Evolutionary conservation across 1,140 invertebrate genomes (phyloP).

Genomic region (Neodiprion virginianus): DNA sequence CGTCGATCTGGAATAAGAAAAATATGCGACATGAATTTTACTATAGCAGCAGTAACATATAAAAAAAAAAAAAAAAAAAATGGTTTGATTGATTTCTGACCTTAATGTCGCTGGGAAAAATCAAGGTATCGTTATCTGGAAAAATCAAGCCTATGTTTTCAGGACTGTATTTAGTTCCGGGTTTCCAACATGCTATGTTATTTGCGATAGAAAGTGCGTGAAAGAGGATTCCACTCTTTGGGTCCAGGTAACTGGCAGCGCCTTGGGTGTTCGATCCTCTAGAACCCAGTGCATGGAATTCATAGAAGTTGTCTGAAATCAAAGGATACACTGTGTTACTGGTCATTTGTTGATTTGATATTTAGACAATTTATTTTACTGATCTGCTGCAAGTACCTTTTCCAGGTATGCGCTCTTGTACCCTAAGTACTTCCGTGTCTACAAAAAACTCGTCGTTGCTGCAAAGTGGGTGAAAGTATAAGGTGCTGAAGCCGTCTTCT

Average conservation of each 20-base stretch:
- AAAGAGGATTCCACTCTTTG: slow-evolving; percentile 74
- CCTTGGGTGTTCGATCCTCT: slow-evolving; percentile 76
- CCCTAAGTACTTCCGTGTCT: slow-evolving; percentile 69
- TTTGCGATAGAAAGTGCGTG: slow-evolving; percentile 80
- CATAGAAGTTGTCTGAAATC: slow-evolving; percentile 63
- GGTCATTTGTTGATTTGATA: neutral
- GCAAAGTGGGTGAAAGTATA: slow-evolving; percentile 80
- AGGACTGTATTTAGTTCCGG: slow-evolving; percentile 68
- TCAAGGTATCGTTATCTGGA: slow-evolving; percentile 73
- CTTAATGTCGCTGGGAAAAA: slow-evolving; percentile 81
- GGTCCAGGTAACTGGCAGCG: slow-evolving; percentile 76
- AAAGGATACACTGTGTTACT: neutral
- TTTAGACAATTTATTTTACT: neutral
- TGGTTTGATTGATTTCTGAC: slow-evolving; percentile 48
- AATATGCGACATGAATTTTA: no score
- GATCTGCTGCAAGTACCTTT: slow-evolving; percentile 38
- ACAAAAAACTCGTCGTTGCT: slow-evolving; percentile 77
- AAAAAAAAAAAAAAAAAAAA: no score
- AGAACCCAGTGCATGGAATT: slow-evolving; percentile 73
- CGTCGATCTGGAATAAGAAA: slow-evolving; percentile 56
- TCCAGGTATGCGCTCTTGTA: slow-evolving; percentile 60
- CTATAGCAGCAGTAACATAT: no score
- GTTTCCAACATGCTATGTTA: slow-evolving; percentile 80
- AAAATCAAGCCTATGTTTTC: slow-evolving; percentile 73
- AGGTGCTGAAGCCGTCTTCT: slow-evolving; percentile 70